Percentiles rank a stretch among this genome's conserved stretches.
phyloP scores from a whole-genome alignment of 2,113 vertebrate genomes.

The Chionomys nivalis region DNA sequence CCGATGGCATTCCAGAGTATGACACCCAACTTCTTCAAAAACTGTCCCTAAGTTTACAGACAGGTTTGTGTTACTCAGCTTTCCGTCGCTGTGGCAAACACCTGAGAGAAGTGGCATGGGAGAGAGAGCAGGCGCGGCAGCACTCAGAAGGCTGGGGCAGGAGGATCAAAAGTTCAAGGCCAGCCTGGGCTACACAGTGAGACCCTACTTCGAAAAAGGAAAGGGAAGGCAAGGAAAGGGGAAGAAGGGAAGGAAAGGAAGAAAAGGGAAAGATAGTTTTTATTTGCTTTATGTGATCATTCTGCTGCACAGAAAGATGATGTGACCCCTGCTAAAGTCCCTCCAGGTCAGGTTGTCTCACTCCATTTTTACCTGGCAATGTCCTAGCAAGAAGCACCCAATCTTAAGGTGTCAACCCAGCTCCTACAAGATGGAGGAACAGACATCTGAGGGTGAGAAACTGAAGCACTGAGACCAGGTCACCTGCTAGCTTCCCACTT shows the following conservation, averaged over 20 bases:
- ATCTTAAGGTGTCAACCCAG: neutral
- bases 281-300: neutral
- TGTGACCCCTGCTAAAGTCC: too few species aligned
- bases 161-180: neutral
- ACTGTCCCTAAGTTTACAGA: neutral
- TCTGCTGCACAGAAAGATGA: neutral
- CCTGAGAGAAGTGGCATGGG: neutral
- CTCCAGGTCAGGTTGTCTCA: neutral
- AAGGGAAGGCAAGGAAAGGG: neutral
- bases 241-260: too few species aligned
- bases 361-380: neutral
- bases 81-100: neutral
- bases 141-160: neutral
- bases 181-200: neutral
- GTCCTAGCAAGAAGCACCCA: neutral
- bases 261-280: neutral
- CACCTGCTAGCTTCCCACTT: too few species aligned
- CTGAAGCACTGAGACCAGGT: neutral
- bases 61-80: neutral
- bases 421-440: neutral
- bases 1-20: neutral
- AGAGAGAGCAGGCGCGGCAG: neutral
- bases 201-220: neutral
- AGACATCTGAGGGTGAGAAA: neutral
- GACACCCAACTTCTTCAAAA: neutral